Percentiles rank a stretch among this genome's conserved stretches.
Evolutionary conservation across 2,888 invertebrate species (phyloP).

Genomic region (Drosophila demipolita): DNA sequence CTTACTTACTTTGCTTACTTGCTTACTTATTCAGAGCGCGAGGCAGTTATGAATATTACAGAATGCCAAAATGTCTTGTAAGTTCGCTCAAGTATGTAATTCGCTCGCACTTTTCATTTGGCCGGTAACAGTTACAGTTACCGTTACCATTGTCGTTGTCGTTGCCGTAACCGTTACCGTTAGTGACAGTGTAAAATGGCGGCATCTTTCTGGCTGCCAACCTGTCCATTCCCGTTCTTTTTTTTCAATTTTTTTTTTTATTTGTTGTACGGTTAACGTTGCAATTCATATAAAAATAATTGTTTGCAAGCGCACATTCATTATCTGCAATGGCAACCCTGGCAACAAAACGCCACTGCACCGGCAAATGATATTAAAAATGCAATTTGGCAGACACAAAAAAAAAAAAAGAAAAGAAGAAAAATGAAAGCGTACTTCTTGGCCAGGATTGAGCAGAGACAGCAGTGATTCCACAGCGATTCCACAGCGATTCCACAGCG

Average conservation of each 20-base stretch:
- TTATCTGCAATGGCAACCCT: slow-evolving; percentile 56
- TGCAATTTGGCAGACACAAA: slow-evolving; percentile 64
- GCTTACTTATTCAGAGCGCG: slow-evolving; percentile 55
- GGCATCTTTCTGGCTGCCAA: slow-evolving; percentile 29
- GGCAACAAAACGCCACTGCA: slow-evolving; percentile 35
- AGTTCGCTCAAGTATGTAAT: slow-evolving; percentile 74
- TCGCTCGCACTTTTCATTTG: slow-evolving; percentile 69
- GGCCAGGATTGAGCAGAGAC: not conserved
- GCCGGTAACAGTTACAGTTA: slow-evolving; percentile 48
- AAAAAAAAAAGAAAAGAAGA: slow-evolving; percentile 25
- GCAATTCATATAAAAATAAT: slow-evolving; percentile 77
- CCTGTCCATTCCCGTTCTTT: slow-evolving; percentile 10
- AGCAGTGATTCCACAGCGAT: not conserved
- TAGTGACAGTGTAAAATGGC: slow-evolving; percentile 65
- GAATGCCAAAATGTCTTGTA: slow-evolving; percentile 75
- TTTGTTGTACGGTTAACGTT: slow-evolving; percentile 46
- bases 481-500: not conserved
- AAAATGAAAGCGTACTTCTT: slow-evolving; percentile 30
- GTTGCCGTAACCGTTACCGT: slow-evolving; percentile 55
- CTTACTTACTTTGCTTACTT: not conserved
- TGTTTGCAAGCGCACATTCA: slow-evolving; percentile 71
- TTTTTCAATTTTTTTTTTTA: slow-evolving; percentile 1
- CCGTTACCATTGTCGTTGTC: slow-evolving; percentile 18
- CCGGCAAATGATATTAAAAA: slow-evolving; percentile 70
- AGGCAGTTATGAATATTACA: slow-evolving; percentile 75